Conservation (phyloP, 2,113 vertebrate species). For the human (Homo sapiens) region DNA sequence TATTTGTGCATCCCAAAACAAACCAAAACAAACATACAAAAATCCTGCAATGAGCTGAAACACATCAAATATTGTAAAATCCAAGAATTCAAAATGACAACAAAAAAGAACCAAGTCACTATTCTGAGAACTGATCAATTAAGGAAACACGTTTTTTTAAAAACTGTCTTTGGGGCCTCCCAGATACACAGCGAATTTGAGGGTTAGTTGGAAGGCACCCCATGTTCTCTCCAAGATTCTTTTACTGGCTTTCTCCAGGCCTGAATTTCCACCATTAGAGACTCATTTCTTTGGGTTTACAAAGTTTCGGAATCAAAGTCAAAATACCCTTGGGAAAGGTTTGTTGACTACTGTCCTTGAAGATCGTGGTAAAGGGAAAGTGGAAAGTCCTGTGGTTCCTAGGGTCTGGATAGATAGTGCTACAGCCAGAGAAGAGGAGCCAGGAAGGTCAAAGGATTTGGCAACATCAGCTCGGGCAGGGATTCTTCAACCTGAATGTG, state of each 20-base stretch:
- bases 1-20: not conserved
- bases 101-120: not conserved
- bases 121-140: not conserved
- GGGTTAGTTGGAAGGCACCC: not conserved
- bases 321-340: not conserved
- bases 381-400: not conserved
- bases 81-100: not conserved
- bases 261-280: not conserved
- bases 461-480: not conserved
- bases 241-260: not conserved
- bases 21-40: not conserved
- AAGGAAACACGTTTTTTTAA: not conserved
- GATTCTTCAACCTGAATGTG: too few species aligned
- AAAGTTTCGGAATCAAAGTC: not conserved
- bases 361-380: not conserved
- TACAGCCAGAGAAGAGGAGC: not conserved
- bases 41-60: not conserved
- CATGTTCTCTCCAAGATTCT: not conserved
- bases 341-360: not conserved
- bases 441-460: not conserved
- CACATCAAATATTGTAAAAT: not conserved
- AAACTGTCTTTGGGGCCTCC: not conserved
- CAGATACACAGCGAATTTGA: not conserved
- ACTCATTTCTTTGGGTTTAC: constrained; percentile 27
- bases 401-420: not conserved